A percentile compares a stretch with the other conserved stretches of the same genome.
These are phyloP conservation scores for Ciconia nigra DNA, from an alignment of 2,797 vertebrate species.

Conservation along the genomic window DNA sequence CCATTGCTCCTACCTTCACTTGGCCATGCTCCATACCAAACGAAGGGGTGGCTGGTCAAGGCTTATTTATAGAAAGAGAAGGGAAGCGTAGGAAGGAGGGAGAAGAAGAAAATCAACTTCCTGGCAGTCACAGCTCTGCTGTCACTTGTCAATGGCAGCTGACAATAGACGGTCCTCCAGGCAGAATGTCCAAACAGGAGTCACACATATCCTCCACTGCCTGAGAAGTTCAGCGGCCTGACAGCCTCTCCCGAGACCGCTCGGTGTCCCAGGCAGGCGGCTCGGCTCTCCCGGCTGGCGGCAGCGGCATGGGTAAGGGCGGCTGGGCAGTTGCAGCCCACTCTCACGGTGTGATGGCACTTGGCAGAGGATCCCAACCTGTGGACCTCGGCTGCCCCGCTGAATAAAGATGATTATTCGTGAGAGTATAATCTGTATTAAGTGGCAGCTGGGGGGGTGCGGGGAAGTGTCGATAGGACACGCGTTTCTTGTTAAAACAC, in stretches of 20 bases:
- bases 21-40: not conserved
- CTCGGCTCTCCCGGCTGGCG: not conserved
- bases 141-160: conserved; percentile 54
- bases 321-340: not conserved
- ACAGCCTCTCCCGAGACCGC: not conserved
- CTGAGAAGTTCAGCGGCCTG: not conserved
- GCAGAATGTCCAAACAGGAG: conserved; percentile 39
- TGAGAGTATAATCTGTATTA: conserved; percentile 52
- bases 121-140: conserved; percentile 30
- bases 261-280: not conserved
- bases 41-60: not conserved
- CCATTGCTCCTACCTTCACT: conserved; percentile 34
- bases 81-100: not conserved
- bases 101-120: conserved; percentile 41
- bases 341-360: conserved; percentile 52
- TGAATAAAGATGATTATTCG: conserved; percentile 72
- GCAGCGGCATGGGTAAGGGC: not conserved
- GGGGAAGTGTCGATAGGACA: conserved; percentile 20
- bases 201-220: not conserved
- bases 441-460: conserved; percentile 60
- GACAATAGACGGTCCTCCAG: conserved; percentile 37
- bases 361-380: conserved; percentile 62
- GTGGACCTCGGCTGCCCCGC: conserved; percentile 76
- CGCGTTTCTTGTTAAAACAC: not conserved
- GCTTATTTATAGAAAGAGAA: not conserved